phyloP scores from a whole-genome alignment of 2,797 vertebrate species.

The Pantherophis vulpinus region DNA sequence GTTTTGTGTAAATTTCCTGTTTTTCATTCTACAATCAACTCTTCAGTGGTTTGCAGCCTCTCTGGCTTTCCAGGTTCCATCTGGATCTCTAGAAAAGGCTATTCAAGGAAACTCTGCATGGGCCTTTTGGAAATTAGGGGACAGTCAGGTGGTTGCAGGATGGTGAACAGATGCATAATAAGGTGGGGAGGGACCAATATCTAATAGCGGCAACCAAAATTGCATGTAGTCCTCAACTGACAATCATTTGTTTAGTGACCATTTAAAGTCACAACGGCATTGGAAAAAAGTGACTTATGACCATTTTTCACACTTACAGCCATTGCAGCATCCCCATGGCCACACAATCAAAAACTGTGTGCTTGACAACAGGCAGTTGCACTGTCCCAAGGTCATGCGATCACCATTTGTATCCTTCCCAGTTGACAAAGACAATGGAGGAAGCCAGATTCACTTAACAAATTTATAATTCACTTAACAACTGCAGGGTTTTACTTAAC shows the following conservation, averaged over 20 bases:
- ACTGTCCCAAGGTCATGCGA: not conserved
- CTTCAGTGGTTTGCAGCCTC: not conserved
- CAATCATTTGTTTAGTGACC: not conserved
- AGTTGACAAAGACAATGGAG: not conserved
- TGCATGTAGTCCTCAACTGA: not conserved
- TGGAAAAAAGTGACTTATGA: not conserved
- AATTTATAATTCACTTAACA: not conserved
- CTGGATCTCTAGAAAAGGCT: not conserved
- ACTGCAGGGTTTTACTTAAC: not conserved
- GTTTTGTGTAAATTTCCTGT: not conserved
- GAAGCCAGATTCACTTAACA: not conserved
- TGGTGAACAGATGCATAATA: not conserved
- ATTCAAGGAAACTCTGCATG: not conserved
- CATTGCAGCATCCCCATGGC: not conserved
- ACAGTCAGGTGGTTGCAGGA: not conserved
- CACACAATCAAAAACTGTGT: not conserved
- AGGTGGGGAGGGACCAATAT: not conserved
- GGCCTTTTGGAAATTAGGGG: not conserved
- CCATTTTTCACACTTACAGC: not conserved
- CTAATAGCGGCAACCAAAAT: not conserved
- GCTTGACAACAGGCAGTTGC: not conserved
- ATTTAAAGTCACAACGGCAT: not conserved
- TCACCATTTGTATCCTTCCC: not conserved
- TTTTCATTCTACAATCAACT: not conserved
- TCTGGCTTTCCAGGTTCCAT: not conserved